Evolutionary conservation across 2,888 invertebrate species (phyloP), one percentile per base, ranked within the genome.

Genomic region (Agrotis segetum): DNA sequence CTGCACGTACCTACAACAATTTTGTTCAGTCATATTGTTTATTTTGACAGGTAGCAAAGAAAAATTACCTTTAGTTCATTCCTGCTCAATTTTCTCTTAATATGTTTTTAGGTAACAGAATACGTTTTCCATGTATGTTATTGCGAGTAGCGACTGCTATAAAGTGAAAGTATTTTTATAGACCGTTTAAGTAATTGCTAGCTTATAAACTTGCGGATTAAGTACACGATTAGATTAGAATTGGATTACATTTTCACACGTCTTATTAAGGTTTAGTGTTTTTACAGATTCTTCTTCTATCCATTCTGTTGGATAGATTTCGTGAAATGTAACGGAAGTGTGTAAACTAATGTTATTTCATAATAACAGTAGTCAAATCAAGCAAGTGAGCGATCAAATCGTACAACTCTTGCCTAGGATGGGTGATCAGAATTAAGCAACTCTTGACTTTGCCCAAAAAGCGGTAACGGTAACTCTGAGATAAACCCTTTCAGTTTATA

Each of bases 101-200:
- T 52, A 17, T 56, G 49, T 34, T 24, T 21, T 40, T 50, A 14
- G 14, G 19, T 1, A 19, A 40, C 40, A 40, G n/a, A 46, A 50
- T 49, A 71, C 49, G 7, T 40, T 63, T 49, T 62, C 34, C 53
- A 63, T 63, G n/a, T 59, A 34, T 49, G 71, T 19, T 53, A 14
- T 49, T 62, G 5, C 14, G 19, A 17, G n/a, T n/a, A 34, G 7
- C 9, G 34, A 34, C 3, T 34, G 7, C 34, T 2, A 44, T 50
- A 6, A 16, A 60, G 74, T 53, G 76, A 79, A 74, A 76, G 76
- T 79, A n/a, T 66, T 66, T 78, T 79, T 76, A 73, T 67, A 67
- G 66, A 47, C 61, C 17, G 53, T 81, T 78, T 66, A 0, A 55
- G n/a, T 74, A 74, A 80, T 74, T 59, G 61, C 44, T 61, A 55